Evolutionary conservation across 1,140 invertebrate species (phyloP).

Genomic region (Papilio helenus): DNA sequence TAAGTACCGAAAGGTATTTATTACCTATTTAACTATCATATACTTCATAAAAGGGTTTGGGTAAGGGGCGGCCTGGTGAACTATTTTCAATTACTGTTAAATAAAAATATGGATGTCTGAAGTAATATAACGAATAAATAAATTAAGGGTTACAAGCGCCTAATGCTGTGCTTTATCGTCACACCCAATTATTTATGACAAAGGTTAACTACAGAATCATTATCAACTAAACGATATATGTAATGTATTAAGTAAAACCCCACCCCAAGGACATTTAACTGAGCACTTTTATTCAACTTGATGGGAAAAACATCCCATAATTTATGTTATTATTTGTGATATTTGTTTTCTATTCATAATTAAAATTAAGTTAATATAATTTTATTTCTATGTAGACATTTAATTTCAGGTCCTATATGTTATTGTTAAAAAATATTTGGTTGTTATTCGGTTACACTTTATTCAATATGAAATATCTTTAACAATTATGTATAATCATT

Average conservation of each 20-base stretch:
- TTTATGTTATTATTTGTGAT: conserved; percentile 22
- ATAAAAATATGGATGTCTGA: too few species aligned
- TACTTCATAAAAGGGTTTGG: background rate
- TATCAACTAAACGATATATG: background rate
- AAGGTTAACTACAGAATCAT: background rate
- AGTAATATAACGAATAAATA: too few species aligned
- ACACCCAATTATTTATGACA: background rate
- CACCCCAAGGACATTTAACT: background rate
- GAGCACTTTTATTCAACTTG: background rate
- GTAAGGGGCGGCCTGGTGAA: background rate
- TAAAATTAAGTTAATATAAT: conserved; percentile 13
- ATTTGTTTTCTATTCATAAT: conserved; percentile 9
- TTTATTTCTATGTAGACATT: background rate
- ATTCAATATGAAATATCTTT: background rate
- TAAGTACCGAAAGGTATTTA: background rate
- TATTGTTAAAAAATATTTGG: conserved; percentile 18
- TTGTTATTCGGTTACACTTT: background rate
- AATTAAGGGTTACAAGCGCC: background rate
- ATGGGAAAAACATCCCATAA: background rate
- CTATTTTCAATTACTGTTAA: too few species aligned
- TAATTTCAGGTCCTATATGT: background rate
- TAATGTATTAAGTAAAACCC: background rate
- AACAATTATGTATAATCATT: conserved; percentile 17
- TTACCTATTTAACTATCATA: background rate
- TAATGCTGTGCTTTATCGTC: background rate